Conservation (phyloP, 2,888 invertebrate species). For the Apodemia duryi region DNA sequence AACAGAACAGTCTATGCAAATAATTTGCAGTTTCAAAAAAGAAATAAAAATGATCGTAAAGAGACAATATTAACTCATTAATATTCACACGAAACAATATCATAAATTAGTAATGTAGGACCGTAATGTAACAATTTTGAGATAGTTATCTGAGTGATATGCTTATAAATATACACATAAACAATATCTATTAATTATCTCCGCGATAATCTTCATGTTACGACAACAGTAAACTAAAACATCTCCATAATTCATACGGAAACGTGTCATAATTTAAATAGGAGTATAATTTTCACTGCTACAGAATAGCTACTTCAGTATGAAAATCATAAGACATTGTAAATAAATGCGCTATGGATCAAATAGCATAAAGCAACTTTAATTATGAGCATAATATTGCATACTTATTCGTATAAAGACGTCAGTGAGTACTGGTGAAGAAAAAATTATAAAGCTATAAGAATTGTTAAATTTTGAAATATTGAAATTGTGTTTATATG, state of each 20-base stretch:
- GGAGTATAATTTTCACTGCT: slow-evolving; percentile 50
- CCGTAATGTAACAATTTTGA: background rate
- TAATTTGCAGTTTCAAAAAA: no score
- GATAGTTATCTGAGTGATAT: slow-evolving; percentile 24
- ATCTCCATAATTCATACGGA: slow-evolving; percentile 48
- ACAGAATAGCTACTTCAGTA: slow-evolving; percentile 64
- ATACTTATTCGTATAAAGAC: slow-evolving; percentile 68
- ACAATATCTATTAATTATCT: slow-evolving; percentile 33
- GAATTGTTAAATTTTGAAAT: no score
- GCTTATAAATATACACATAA: slow-evolving; percentile 22
- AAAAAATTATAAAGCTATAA: slow-evolving; percentile 18
- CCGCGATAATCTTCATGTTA: slow-evolving; percentile 31
- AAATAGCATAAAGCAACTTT: slow-evolving; percentile 57
- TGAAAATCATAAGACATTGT: slow-evolving; percentile 58
- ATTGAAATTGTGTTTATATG: no score
- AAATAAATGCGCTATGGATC: slow-evolving; percentile 58
- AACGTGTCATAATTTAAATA: slow-evolving; percentile 48
- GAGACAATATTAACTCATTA: slow-evolving; percentile 19
- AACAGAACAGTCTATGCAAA: no score
- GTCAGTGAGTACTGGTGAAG: slow-evolving; percentile 56
- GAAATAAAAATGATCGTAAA: background rate
- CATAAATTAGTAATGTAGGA: slow-evolving; percentile 32
- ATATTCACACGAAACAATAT: slow-evolving; percentile 23
- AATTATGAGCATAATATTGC: slow-evolving; percentile 74
- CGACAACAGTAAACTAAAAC: slow-evolving; percentile 36